Conservation (phyloP, 2,888 invertebrate species). For the Emmelina monodactyla region DNA sequence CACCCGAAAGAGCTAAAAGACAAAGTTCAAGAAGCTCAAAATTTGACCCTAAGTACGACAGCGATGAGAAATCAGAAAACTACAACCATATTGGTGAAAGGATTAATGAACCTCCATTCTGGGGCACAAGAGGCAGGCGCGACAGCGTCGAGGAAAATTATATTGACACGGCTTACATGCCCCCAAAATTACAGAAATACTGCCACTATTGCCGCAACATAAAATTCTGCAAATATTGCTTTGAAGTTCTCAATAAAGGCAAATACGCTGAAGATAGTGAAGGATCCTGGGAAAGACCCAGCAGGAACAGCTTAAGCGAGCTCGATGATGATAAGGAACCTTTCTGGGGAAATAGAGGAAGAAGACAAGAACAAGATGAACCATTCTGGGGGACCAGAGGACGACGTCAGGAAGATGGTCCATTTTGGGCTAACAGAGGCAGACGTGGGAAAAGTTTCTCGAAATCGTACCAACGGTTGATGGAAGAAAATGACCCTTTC, state of each 20-base stretch:
- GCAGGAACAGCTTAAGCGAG: slow-evolving; percentile 17
- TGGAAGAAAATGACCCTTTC: slow-evolving; percentile 29
- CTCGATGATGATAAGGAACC: slow-evolving; percentile 28
- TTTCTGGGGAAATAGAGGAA: slow-evolving; percentile 32
- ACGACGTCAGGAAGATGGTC: slow-evolving; percentile 23
- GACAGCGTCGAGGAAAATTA: slow-evolving; percentile 27
- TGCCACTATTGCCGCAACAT: slow-evolving; percentile 10
- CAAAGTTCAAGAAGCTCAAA: slow-evolving; percentile 18
- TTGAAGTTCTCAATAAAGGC: neutral
- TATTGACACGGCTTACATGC: slow-evolving; percentile 18
- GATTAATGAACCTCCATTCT: slow-evolving; percentile 36
- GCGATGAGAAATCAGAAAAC: slow-evolving; percentile 20
- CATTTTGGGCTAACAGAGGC: slow-evolving; percentile 56
- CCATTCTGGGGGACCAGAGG: slow-evolving; percentile 31
- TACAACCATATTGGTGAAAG: too few relatives aligned
- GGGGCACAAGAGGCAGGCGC: slow-evolving; percentile 45
- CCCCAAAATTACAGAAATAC: slow-evolving; percentile 8
- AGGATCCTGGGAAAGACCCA: neutral
- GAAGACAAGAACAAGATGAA: slow-evolving; percentile 20
- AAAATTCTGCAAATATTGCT: slow-evolving; percentile 23
- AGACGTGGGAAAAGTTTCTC: slow-evolving; percentile 19
- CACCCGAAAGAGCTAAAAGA: slow-evolving; percentile 32
- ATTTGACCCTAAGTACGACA: slow-evolving; percentile 15
- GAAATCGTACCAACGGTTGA: slow-evolving; percentile 29
- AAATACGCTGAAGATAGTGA: slow-evolving; percentile 1